These are phyloP conservation scores for Actinia equina DNA, from an alignment of 64 coral and sea anemone genomes.

Conservation along the genomic window DNA sequence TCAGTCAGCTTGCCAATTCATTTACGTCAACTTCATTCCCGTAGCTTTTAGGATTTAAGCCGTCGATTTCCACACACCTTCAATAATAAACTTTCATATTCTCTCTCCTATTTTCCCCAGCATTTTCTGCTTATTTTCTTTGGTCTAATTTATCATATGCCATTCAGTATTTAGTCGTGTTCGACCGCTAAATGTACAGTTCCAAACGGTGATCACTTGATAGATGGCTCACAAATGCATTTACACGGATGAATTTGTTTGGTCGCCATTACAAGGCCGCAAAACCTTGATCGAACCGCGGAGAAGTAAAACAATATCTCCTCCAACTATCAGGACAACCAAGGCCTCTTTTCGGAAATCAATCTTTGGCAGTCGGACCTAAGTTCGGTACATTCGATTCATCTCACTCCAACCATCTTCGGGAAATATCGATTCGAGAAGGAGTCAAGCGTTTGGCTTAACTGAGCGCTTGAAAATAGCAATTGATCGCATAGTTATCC, in stretches of 20 bases:
- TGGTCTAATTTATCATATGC: neutral
- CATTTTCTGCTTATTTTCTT: neutral
- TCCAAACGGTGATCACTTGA: slow-evolving; percentile 1
- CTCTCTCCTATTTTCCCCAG: neutral
- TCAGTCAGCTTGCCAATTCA: neutral
- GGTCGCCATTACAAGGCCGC: neutral
- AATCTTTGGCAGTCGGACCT: neutral
- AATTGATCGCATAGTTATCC: neutral
- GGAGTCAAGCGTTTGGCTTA: neutral
- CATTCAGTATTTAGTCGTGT: neutral
- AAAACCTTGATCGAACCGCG: neutral
- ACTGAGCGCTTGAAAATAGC: neutral
- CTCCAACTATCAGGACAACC: neutral
- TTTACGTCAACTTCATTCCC: neutral
- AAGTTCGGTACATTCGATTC: neutral
- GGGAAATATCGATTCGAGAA: neutral
- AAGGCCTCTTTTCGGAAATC: neutral
- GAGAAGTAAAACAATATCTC: neutral
- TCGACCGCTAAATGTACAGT: neutral
- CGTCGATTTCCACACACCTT: neutral
- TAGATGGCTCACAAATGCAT: neutral
- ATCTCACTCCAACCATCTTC: neutral
- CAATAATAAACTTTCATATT: neutral
- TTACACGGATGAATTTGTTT: neutral
- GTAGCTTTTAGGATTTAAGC: neutral